Base-by-base conservation (phyloP, 1,140 invertebrate genomes). In the Caenorhabditis brenneri region DNA sequence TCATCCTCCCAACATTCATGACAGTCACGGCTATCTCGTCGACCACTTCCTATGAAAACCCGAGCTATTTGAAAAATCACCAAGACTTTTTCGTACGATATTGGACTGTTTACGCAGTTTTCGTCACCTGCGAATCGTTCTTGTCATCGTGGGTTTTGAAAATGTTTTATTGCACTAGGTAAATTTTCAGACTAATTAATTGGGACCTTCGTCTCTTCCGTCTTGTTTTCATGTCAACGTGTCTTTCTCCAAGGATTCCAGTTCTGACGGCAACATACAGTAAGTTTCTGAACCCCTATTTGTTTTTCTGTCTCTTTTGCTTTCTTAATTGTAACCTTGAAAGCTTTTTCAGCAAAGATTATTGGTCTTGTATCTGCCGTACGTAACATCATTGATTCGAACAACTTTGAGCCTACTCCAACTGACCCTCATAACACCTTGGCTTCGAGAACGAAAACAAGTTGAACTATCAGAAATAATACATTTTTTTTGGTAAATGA, bases 71-170 rank as follows among this genome's bases (percentile, higher is more conserved):
- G 22, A 58, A 74, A 15, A 15, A 74, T 24, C n/a, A 42, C 10
- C 19, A 74, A 42, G 36, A 74, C 10, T 74, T 74, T 42, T 27
- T 24, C 36, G n/a, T 74, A 15, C 65, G 65, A 3, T 74, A 74
- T n/a, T 74, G 65, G 65, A 74, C 65, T n/a, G 65, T 74, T 15
- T 74, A 74, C 36, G 65, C 65, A 1, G 65, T 74, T 42, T 74
- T 74, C 12, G 36, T 74, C 36, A 74, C 65, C 29, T n/a, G 16
- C n/a, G 65, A 74, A 46, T 74, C 65, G 65, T 74, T 74, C 24
- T 74, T 74, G 36, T 39, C 65, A 4, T 74, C 65, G 65, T 74
- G 12, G 3, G 65, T 42, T 22, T 74, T 2, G 29, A 24, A 5
- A 19, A 55, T 3, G 10, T 9, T 36, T 42, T 42, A 6, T 12